A percentile compares a stretch with the other conserved stretches of the same genome.
These are phyloP conservation scores for Etheostoma cragini DNA, from an alignment of 2,113 vertebrate species.

Conservation along the genomic window DNA sequence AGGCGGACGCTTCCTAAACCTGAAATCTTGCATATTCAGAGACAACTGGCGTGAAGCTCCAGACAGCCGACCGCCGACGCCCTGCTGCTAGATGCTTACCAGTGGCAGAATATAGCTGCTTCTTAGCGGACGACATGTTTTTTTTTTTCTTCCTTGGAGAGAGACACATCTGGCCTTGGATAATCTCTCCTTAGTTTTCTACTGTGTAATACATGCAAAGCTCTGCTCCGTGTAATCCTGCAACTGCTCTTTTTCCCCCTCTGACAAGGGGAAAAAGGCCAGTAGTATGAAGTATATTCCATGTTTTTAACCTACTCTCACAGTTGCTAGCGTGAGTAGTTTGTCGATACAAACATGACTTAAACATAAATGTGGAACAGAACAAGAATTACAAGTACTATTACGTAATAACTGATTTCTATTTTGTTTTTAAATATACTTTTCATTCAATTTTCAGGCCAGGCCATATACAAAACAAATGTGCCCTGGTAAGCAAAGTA, in stretches of 20 bases:
- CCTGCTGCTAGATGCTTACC: constrained; percentile 69
- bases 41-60: constrained; percentile 66
- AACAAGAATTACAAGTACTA: constrained; percentile 1
- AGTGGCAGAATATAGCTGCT: constrained; percentile 59
- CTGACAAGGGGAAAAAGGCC: constrained; percentile 46
- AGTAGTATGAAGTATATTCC: constrained; percentile 19
- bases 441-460: not conserved
- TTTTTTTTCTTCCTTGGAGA: constrained; percentile 69
- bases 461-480: constrained; percentile 17
- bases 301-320: constrained; percentile 25
- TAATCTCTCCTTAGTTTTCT: constrained; percentile 77
- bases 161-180: constrained; percentile 81
- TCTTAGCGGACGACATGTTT: constrained; percentile 64
- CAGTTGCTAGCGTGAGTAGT: constrained; percentile 6
- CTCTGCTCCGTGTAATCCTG: constrained; percentile 75
- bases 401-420: not conserved
- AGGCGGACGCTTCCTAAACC: constrained; percentile 66
- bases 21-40: constrained; percentile 73
- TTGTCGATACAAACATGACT: constrained; percentile 14
- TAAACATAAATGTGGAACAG: not conserved
- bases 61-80: constrained; percentile 58
- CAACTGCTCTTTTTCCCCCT: constrained; percentile 61
- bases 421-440: not conserved
- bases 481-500: constrained; percentile 1
- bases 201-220: constrained; percentile 75